Percentiles rank a stretch among this genome's conserved stretches.
Evolutionary conservation across 2,888 invertebrate genomes (phyloP).

Genomic region (Drosophila meridionalis): DNA sequence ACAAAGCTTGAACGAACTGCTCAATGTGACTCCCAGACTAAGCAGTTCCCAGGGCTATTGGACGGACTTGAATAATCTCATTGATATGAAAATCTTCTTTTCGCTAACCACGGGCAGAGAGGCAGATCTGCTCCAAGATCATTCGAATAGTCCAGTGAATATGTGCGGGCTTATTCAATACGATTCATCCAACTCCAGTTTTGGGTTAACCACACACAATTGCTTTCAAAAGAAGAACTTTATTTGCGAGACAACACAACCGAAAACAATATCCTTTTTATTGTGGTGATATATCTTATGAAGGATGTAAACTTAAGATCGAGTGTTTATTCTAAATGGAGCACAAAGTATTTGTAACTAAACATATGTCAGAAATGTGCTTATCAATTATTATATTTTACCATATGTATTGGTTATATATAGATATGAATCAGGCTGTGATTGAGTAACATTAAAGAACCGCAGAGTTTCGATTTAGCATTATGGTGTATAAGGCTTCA

Average conservation of each 20-base stretch:
- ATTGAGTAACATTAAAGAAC: conserved; percentile 30
- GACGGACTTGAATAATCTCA: conserved; percentile 48
- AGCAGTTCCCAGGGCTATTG: conserved; percentile 11
- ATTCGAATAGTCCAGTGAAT: fast-evolving
- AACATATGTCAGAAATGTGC: background rate
- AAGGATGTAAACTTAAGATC: background rate
- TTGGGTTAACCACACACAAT: background rate
- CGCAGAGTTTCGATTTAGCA: conserved; percentile 4
- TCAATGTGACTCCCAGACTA: background rate
- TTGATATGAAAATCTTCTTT: fast-evolving
- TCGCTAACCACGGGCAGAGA: conserved; percentile 26
- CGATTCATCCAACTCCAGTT: background rate
- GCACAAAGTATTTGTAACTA: background rate
- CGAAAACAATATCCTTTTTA: conserved; percentile 12
- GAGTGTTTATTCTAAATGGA: background rate
- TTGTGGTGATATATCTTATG: conserved; percentile 17
- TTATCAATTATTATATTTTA: background rate
- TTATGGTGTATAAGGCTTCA: conserved; percentile 13
- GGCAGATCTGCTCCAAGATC: background rate
- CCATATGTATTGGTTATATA: background rate
- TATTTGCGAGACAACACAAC: conserved; percentile 36
- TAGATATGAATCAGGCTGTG: conserved; percentile 5
- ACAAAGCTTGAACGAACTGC: conserved; percentile 5
- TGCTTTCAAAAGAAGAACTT: background rate
- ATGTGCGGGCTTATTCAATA: conserved; percentile 26